These are phyloP conservation scores for Scelioninae gen. 1 DNA, from an alignment of 2,888 invertebrate species.

Conservation along the genomic window DNA sequence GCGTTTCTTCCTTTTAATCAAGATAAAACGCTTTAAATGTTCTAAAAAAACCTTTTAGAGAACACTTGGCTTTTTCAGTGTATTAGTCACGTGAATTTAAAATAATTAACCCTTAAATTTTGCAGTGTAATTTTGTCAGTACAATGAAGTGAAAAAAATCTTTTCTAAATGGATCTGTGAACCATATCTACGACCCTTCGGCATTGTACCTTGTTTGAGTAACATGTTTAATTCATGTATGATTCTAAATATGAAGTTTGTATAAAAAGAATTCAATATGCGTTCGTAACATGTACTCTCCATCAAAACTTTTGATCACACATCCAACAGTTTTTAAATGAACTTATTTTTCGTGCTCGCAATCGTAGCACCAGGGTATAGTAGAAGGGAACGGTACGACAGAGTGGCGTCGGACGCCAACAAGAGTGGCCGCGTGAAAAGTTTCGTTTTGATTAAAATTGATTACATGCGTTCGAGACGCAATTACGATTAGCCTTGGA, in stretches of 20 bases:
- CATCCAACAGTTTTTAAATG: conserved; percentile 52
- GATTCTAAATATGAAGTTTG: conserved; percentile 46
- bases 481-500: conserved; percentile 28
- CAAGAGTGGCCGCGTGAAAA: conserved; percentile 8
- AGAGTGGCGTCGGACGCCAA: no score
- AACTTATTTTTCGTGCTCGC: conserved; percentile 46
- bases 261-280: conserved; percentile 49
- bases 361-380: background rate
- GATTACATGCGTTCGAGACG: conserved; percentile 37
- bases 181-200: conserved; percentile 17
- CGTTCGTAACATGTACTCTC: conserved; percentile 20
- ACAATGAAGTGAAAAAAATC: conserved; percentile 1
- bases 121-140: no score
- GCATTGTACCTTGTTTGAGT: conserved; percentile 10
- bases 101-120: no score
- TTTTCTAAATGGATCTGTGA: background rate
- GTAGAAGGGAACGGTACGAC: no score
- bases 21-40: no score
- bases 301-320: conserved; percentile 44
- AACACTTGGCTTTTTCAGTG: no score
- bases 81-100: no score
- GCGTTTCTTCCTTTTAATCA: no score
- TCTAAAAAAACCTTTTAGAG: no score
- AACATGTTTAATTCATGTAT: conserved; percentile 48
- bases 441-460: conserved; percentile 49